These are phyloP conservation scores for Uropetala carovei DNA, from an alignment of 2,888 invertebrate species.

Conservation along the genomic window DNA sequence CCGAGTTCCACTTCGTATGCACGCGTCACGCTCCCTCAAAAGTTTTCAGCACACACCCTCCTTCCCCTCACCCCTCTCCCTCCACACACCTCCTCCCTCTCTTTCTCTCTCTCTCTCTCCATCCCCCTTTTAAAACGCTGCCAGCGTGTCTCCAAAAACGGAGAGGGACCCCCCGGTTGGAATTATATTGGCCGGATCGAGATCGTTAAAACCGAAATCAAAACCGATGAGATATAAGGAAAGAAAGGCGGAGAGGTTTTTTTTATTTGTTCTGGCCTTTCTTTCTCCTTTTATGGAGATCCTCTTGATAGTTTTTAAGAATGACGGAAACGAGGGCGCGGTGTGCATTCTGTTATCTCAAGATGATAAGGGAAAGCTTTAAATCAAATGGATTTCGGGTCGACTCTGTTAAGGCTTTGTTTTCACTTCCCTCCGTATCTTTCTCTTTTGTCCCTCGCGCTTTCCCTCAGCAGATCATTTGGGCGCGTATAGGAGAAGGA, in stretches of 20 bases:
- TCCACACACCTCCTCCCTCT: background rate
- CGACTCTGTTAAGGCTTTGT: background rate
- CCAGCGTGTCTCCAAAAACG: background rate
- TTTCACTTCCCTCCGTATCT: background rate
- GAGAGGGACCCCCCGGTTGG: background rate
- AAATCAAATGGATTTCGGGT: conserved; percentile 19
- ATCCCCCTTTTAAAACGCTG: background rate
- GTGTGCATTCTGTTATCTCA: background rate
- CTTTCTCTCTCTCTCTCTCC: background rate
- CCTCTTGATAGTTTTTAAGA: background rate
- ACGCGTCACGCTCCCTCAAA: background rate
- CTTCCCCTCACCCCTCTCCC: background rate
- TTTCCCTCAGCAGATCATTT: background rate
- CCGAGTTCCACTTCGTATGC: background rate
- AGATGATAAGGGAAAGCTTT: background rate
- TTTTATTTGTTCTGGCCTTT: background rate
- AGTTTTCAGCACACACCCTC: background rate
- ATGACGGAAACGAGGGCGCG: background rate
- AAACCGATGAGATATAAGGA: background rate
- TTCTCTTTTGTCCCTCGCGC: too few relatives aligned
- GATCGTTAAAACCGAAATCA: background rate
- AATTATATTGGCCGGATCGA: conserved; percentile 11
- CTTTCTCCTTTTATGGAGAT: background rate
- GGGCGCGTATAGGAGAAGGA: background rate
- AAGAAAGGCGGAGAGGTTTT: background rate